A percentile compares a stretch with the other conserved stretches of the same genome.
These are phyloP conservation scores for Hippocampus comes DNA, from an alignment of 2,113 vertebrate species.

Conservation along the genomic window DNA sequence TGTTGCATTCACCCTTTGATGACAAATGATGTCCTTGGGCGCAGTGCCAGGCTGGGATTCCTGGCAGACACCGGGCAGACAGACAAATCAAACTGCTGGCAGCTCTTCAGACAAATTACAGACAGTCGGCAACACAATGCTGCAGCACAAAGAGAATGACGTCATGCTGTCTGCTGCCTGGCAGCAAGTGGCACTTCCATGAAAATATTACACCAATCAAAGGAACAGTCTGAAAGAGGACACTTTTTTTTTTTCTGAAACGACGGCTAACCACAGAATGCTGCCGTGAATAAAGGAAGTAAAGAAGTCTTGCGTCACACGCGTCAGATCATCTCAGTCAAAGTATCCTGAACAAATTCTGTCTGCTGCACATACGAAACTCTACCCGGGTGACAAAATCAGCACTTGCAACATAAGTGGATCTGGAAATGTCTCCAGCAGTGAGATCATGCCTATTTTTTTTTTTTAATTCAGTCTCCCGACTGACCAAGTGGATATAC, in stretches of 20 bases:
- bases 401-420: slow-evolving; percentile 40
- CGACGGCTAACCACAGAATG: slow-evolving; percentile 31
- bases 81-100: slow-evolving; percentile 39
- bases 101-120: slow-evolving; percentile 27
- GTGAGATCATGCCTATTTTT: slow-evolving; percentile 38
- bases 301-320: slow-evolving; percentile 15
- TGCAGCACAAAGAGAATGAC: slow-evolving; percentile 48
- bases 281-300: slow-evolving; percentile 17
- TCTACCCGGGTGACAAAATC: slow-evolving; percentile 43
- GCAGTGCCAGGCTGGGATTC: slow-evolving; percentile 34
- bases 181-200: slow-evolving; percentile 33
- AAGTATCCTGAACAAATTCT: slow-evolving; percentile 22
- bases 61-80: slow-evolving; percentile 30
- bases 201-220: slow-evolving; percentile 24
- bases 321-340: slow-evolving; percentile 24
- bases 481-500: slow-evolving; percentile 12
- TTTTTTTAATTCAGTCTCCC: slow-evolving; percentile 21
- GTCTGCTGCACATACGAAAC: slow-evolving; percentile 30
- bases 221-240: slow-evolving; percentile 3
- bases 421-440: slow-evolving; percentile 31
- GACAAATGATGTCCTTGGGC: slow-evolving; percentile 13
- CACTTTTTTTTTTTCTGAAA: slow-evolving; percentile 9
- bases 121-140: slow-evolving; percentile 25
- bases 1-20: background rate
- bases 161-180: slow-evolving; percentile 40